A percentile compares a stretch with the other conserved stretches of the same genome.
These are phyloP conservation scores for Drosophila flavopinicola DNA, from an alignment of 2,888 invertebrate species.

Conservation along the genomic window DNA sequence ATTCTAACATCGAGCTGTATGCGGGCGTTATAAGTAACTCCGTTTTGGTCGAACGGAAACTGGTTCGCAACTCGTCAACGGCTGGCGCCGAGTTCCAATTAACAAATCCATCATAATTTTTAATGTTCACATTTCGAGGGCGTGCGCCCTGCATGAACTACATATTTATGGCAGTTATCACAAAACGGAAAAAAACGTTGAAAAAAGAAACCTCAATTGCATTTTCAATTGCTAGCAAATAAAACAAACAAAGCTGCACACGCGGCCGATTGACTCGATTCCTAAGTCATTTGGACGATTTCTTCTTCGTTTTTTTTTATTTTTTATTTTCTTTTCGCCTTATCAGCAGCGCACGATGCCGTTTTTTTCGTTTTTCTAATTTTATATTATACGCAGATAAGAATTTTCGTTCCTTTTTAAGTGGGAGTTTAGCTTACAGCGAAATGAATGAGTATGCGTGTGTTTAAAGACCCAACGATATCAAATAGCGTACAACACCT, in stretches of 20 bases:
- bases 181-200: conserved; percentile 5
- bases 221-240: conserved; percentile 27
- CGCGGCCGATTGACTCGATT: conserved; percentile 29
- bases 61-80: conserved; percentile 56
- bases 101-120: conserved; percentile 80
- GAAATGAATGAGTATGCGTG: conserved; percentile 7
- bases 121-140: conserved; percentile 58
- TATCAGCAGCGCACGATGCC: conserved; percentile 50
- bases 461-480: conserved; percentile 16
- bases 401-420: conserved; percentile 61
- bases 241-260: conserved; percentile 32
- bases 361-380: conserved; percentile 48
- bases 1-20: too few species aligned
- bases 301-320: conserved; percentile 13
- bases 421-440: conserved; percentile 67
- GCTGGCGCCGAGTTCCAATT: conserved; percentile 70
- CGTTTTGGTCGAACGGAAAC: conserved; percentile 44
- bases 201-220: conserved; percentile 32
- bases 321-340: conserved; percentile 26
- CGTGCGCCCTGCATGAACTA: conserved; percentile 28
- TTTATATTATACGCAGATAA: conserved; percentile 66
- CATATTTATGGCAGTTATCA: conserved; percentile 43
- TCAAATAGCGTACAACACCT: conserved; percentile 1
- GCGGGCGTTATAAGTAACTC: conserved; percentile 27
- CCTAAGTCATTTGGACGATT: conserved; percentile 23